Conservation (phyloP, 2,113 vertebrate species). For the Myodes glareolus region DNA sequence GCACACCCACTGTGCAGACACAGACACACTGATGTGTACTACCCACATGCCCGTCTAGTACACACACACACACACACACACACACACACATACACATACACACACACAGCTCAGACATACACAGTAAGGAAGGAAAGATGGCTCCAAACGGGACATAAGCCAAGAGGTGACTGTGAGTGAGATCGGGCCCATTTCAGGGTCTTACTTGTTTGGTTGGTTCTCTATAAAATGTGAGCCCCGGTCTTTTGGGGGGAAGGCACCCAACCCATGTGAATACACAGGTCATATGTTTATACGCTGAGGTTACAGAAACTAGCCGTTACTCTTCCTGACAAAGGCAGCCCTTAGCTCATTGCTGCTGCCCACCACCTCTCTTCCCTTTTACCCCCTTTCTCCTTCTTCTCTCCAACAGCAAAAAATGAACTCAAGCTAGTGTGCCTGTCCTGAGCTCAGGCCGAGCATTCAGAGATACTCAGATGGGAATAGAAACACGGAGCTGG, state of each 20-base stretch:
- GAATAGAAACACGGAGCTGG: constrained; percentile 1
- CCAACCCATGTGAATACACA: not conserved
- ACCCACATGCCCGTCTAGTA: not conserved
- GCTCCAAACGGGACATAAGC: not conserved
- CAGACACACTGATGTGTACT: not conserved
- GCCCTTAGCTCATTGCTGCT: not conserved
- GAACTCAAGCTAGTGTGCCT: not conserved
- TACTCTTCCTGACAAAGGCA: not conserved
- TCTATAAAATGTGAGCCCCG: constrained; percentile 17
- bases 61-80: not conserved
- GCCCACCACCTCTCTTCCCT: not conserved
- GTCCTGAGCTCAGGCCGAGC: not conserved
- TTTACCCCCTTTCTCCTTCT: not conserved
- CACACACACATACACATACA: not conserved
- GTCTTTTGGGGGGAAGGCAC: not conserved
- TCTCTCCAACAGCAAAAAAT: not conserved
- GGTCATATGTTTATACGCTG: not conserved
- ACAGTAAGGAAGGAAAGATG: not conserved
- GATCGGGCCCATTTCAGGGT: not conserved
- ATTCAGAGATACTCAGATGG: not conserved
- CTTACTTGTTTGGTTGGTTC: not conserved
- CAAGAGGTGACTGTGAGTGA: not conserved
- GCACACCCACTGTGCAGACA: not conserved
- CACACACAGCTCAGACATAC: not conserved
- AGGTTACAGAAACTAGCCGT: not conserved